These are phyloP conservation scores for Argentina silus DNA, from an alignment of 2,797 vertebrate species.

Conservation along the genomic window DNA sequence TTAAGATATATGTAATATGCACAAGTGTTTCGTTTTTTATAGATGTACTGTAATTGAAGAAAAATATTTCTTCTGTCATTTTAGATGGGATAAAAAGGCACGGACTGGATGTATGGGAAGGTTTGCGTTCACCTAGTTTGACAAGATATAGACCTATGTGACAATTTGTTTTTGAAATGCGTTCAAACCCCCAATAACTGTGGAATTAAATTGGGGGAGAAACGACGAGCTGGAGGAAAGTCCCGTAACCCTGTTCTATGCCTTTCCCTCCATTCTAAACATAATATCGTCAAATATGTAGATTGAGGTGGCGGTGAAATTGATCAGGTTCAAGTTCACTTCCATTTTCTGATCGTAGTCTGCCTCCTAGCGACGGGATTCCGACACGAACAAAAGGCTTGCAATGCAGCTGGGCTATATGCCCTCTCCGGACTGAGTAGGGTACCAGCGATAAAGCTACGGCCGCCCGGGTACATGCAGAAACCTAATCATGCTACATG, in stretches of 20 bases:
- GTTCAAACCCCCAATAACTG: slow-evolving; percentile 16
- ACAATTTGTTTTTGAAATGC: slow-evolving; percentile 25
- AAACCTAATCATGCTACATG: slow-evolving; percentile 49
- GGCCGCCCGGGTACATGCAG: slow-evolving; percentile 36
- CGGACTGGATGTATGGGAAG: neutral
- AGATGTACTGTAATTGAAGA: neutral
- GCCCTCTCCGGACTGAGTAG: neutral
- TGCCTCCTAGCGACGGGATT: slow-evolving; percentile 93
- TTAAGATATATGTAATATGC: neutral
- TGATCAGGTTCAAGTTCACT: slow-evolving; percentile 88
- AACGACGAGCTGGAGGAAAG: slow-evolving; percentile 17
- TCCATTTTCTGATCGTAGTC: slow-evolving; percentile 90
- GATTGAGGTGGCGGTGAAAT: slow-evolving; percentile 77
- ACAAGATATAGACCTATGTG: slow-evolving; percentile 2
- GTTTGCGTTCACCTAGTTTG: neutral
- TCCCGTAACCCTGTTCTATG: slow-evolving; percentile 34
- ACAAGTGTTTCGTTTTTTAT: neutral
- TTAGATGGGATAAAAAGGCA: neutral
- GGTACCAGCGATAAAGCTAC: neutral
- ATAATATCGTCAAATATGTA: slow-evolving; percentile 72
- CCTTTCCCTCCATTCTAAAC: slow-evolving; percentile 70
- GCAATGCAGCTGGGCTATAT: slow-evolving; percentile 30
- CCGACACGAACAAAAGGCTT: slow-evolving; percentile 49
- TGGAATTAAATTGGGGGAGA: slow-evolving; percentile 11
- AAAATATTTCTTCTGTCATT: neutral